These are phyloP conservation scores for Lota lota DNA, from an alignment of 2,113 vertebrate genomes.

Conservation along the genomic window DNA sequence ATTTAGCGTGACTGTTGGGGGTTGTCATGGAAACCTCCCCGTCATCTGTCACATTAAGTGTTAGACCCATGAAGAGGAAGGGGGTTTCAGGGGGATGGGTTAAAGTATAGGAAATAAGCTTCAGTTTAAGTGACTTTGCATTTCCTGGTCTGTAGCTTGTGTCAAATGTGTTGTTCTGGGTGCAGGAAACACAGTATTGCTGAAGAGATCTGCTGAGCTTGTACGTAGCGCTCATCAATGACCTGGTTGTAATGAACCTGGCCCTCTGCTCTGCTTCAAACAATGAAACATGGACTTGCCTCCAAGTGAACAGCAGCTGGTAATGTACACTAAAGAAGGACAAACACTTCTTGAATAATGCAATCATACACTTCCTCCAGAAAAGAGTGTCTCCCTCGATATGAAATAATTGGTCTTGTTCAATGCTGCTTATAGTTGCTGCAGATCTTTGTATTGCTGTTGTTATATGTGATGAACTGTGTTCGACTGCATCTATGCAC, in stretches of 20 bases:
- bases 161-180: constrained; percentile 26
- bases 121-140: constrained; percentile 76
- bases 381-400: neutral
- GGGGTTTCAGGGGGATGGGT: constrained; percentile 32
- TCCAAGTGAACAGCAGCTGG: constrained; percentile 66
- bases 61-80: constrained; percentile 65
- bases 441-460: too few relatives aligned
- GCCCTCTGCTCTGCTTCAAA: constrained; percentile 51
- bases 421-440: too few relatives aligned
- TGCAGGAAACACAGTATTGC: constrained; percentile 36
- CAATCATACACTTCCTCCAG: neutral
- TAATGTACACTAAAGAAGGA: constrained; percentile 54
- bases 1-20: constrained; percentile 10
- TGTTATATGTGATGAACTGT: neutral
- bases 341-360: neutral
- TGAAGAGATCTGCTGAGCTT: constrained; percentile 34
- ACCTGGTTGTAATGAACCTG: constrained; percentile 63
- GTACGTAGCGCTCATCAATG: constrained; percentile 37
- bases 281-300: constrained; percentile 78
- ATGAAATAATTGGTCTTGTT: neutral
- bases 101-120: constrained; percentile 71
- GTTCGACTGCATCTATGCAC: neutral
- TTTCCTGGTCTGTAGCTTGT: constrained; percentile 77
- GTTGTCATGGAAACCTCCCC: constrained; percentile 19
- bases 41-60: constrained; percentile 10